Conservation (phyloP, 2,888 invertebrate species). For the Azorinus chamasolen region DNA sequence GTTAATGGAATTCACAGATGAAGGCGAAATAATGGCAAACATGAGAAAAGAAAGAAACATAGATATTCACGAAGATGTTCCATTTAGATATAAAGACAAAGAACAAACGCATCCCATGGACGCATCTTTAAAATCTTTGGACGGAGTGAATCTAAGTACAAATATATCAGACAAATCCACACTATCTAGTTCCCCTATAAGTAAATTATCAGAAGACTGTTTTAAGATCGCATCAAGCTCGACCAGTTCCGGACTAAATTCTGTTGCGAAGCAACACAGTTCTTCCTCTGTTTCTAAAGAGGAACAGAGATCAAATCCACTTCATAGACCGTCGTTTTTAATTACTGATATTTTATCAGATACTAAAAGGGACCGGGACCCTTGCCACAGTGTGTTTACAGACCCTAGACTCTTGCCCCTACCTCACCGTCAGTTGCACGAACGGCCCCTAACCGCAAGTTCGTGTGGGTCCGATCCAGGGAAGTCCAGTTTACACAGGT, state of each 20-base stretch:
- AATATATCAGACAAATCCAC: too few species aligned
- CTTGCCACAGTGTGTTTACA: conserved; percentile 44
- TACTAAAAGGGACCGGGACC: conserved; percentile 33
- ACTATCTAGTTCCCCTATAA: too few species aligned
- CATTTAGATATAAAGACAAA: conserved; percentile 15
- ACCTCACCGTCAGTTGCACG: conserved; percentile 54
- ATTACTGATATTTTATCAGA: conserved; percentile 71
- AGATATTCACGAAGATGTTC: conserved; percentile 3
- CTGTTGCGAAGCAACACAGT: too few species aligned
- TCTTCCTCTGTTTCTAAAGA: conserved; percentile 24
- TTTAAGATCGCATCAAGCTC: too few species aligned
- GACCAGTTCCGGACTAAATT: too few species aligned
- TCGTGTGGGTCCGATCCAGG: conserved; percentile 56
- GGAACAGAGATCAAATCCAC: conserved; percentile 22
- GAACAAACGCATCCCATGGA: conserved; percentile 59
- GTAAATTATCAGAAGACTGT: neutral
- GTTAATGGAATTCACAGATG: conserved; percentile 23
- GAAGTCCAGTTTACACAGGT: conserved; percentile 15
- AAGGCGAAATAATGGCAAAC: neutral
- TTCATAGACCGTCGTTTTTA: conserved; percentile 66
- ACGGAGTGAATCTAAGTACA: neutral
- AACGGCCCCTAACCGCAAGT: conserved; percentile 57
- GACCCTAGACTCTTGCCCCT: conserved; percentile 53
- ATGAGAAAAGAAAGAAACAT: neutral
- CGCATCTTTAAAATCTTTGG: conserved; percentile 49